Percentiles rank a stretch among this genome's conserved stretches.
Conservation (phyloP, 2,797 vertebrate genomes). For the Enteromius anoplus region DNA sequence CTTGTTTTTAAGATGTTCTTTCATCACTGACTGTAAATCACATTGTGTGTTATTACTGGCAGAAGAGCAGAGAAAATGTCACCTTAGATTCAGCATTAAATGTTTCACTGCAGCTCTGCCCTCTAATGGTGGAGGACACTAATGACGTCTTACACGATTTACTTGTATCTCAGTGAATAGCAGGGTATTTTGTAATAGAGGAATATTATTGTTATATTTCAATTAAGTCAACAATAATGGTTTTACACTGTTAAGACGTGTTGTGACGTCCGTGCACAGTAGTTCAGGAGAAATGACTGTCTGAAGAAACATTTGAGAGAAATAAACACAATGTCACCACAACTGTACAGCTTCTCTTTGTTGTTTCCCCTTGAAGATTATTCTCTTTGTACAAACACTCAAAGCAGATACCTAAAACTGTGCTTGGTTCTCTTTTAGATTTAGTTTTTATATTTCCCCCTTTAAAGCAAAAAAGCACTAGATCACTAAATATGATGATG, state of each 20-base stretch:
- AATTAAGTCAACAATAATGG: slow-evolving; percentile 61
- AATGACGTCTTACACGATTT: slow-evolving; percentile 45
- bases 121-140: slow-evolving; percentile 57
- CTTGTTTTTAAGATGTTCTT: slow-evolving; percentile 14
- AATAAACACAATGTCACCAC: slow-evolving; percentile 65
- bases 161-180: slow-evolving; percentile 66
- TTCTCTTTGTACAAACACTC: background rate
- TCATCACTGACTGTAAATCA: slow-evolving; percentile 38
- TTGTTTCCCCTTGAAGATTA: background rate
- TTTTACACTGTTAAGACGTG: slow-evolving; percentile 61
- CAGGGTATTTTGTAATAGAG: slow-evolving; percentile 79
- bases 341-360: background rate
- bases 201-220: slow-evolving; percentile 72
- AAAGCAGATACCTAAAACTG: background rate
- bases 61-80: slow-evolving; percentile 37
- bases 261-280: slow-evolving; percentile 53
- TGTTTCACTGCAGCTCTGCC: slow-evolving; percentile 46
- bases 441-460: background rate
- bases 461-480: background rate
- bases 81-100: slow-evolving; percentile 37
- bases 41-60: slow-evolving; percentile 31
- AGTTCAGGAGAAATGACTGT: slow-evolving; percentile 58
- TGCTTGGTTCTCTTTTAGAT: background rate
- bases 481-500: background rate
- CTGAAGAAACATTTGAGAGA: slow-evolving; percentile 58